Conservation (phyloP, 2,888 invertebrate species). For the Strigamia crassipes region DNA sequence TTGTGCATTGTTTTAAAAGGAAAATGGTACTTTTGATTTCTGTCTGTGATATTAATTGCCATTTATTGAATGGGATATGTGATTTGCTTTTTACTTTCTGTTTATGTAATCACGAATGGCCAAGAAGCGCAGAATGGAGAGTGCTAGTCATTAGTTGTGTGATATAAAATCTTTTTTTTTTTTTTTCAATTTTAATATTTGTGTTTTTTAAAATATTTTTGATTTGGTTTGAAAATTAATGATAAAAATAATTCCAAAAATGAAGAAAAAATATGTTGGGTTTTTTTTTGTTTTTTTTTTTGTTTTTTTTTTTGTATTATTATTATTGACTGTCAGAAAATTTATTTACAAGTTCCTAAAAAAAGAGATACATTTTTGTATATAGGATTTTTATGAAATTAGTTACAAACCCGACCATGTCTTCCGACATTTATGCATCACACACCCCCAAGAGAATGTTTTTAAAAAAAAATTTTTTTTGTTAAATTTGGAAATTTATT, state of each 20-base stretch:
- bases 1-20: background rate
- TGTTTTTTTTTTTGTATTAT: background rate
- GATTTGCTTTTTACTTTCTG: background rate
- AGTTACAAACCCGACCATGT: slow-evolving; percentile 12
- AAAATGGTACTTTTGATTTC: slow-evolving; percentile 42
- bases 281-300: background rate
- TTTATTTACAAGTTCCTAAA: slow-evolving; percentile 39
- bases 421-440: slow-evolving; percentile 36
- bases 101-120: slow-evolving; percentile 16
- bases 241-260: background rate
- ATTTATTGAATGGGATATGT: slow-evolving; percentile 32
- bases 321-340: background rate
- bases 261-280: background rate
- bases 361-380: slow-evolving; percentile 25
- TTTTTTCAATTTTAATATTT: background rate
- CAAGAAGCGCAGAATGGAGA: slow-evolving; percentile 6
- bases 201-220: background rate
- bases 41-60: slow-evolving; percentile 42
- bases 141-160: slow-evolving; percentile 33
- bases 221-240: no score
- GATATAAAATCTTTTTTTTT: background rate
- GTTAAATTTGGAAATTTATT: no score
- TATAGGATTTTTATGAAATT: slow-evolving; percentile 25
- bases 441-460: slow-evolving; percentile 24
- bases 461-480: background rate